A percentile compares a stretch with the other conserved stretches of the same genome.
Conservation (phyloP, 2,797 vertebrate species). For the Mormyrops attenuatus region DNA sequence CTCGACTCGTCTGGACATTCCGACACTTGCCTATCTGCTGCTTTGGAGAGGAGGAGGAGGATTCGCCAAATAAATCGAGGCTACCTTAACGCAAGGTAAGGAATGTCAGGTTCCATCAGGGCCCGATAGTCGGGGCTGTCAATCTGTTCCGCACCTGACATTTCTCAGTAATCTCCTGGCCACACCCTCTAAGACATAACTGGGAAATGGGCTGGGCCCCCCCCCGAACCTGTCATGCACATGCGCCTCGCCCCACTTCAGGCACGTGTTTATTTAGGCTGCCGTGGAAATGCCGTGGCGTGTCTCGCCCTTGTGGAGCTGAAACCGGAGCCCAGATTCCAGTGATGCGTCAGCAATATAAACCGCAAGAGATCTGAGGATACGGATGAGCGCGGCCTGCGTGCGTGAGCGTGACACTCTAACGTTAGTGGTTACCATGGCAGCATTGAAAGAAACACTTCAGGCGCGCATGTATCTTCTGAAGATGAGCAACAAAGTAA, state of each 20-base stretch:
- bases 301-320: background rate
- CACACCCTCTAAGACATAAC: background rate
- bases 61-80: background rate
- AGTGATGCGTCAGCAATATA: background rate
- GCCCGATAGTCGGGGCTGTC: background rate
- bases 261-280: background rate
- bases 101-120: background rate
- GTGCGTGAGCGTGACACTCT: background rate
- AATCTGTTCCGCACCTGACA: background rate
- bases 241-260: background rate
- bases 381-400: background rate
- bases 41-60: background rate
- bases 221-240: background rate
- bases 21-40: background rate
- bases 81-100: background rate
- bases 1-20: background rate
- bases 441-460: background rate
- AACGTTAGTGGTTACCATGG: background rate
- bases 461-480: background rate
- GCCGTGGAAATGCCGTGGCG: background rate
- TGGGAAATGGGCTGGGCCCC: background rate
- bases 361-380: background rate
- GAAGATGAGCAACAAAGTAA: background rate
- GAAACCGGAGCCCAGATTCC: background rate
- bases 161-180: background rate